These are phyloP conservation scores for Cancer borealis DNA, from an alignment of 2,888 invertebrate genomes.

Conservation along the genomic window DNA sequence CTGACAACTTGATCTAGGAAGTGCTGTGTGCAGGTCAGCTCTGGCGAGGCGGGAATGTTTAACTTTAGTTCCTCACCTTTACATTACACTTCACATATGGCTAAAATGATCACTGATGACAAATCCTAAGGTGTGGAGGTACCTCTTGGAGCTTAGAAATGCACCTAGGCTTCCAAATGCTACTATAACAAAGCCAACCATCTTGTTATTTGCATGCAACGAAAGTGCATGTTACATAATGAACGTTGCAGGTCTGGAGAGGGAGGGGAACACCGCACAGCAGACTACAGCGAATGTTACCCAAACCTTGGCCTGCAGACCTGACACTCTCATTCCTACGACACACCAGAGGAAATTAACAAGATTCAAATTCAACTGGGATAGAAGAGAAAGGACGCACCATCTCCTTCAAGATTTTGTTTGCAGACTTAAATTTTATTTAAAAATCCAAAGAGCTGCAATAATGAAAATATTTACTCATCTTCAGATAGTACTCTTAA, in stretches of 20 bases:
- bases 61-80: constrained; percentile 50
- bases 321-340: constrained; percentile 34
- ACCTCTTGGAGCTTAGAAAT: constrained; percentile 59
- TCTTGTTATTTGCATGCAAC: constrained; percentile 65
- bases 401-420: constrained; percentile 50
- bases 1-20: constrained; percentile 46
- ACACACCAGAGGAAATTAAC: constrained; percentile 56
- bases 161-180: constrained; percentile 60
- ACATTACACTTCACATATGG: constrained; percentile 61
- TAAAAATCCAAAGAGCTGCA: constrained; percentile 39
- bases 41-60: constrained; percentile 44
- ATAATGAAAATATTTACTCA: constrained; percentile 55
- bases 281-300: constrained; percentile 21
- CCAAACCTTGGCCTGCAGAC: constrained; percentile 29
- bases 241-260: constrained; percentile 49
- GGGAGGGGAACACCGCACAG: constrained; percentile 31
- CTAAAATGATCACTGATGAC: constrained; percentile 63
- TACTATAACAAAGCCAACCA: constrained; percentile 70
- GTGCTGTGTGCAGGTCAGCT: constrained; percentile 38
- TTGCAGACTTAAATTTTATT: constrained; percentile 49
- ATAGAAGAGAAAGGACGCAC: constrained; percentile 34
- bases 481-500: constrained; percentile 1
- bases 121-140: constrained; percentile 59
- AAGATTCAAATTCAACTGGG: constrained; percentile 45
- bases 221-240: constrained; percentile 63